Percentiles rank a stretch among this genome's conserved stretches.
Evolutionary conservation across 30 jellyfish, hydroid and myxozoan species (phyloP).

Genomic region (Hydractinia symbiolongicarpus): DNA sequence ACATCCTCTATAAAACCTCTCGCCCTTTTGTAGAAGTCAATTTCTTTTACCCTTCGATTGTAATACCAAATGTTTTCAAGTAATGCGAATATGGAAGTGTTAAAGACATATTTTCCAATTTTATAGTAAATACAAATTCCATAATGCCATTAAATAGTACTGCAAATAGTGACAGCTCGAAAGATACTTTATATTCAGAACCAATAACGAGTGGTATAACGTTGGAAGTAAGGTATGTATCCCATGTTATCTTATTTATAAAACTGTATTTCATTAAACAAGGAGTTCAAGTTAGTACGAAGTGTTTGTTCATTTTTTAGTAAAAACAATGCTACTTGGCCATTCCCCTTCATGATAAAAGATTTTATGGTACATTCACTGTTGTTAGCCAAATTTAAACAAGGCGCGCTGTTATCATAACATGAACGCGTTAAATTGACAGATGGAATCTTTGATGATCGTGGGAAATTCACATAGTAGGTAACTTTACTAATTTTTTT

Average conservation of each 20-base stretch:
- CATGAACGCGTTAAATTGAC: neutral
- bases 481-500: neutral
- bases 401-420: neutral
- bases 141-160: no score
- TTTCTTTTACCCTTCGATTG: neutral
- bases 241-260: no score
- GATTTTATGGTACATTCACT: neutral
- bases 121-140: no score
- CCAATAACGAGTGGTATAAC: no score
- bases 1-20: no score
- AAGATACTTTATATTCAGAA: no score
- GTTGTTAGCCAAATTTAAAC: neutral
- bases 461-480: neutral
- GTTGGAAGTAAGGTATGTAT: no score
- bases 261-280: no score
- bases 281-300: neutral
- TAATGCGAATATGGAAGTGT: no score
- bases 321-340: constrained; percentile 1
- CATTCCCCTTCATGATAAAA: neutral
- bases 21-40: neutral
- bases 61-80: neutral
- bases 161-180: no score
- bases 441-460: neutral
- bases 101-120: no score
- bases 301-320: neutral